Evolutionary conservation across 2,797 vertebrate species (phyloP).

Genomic region (Pantherophis alleghaniensis): DNA sequence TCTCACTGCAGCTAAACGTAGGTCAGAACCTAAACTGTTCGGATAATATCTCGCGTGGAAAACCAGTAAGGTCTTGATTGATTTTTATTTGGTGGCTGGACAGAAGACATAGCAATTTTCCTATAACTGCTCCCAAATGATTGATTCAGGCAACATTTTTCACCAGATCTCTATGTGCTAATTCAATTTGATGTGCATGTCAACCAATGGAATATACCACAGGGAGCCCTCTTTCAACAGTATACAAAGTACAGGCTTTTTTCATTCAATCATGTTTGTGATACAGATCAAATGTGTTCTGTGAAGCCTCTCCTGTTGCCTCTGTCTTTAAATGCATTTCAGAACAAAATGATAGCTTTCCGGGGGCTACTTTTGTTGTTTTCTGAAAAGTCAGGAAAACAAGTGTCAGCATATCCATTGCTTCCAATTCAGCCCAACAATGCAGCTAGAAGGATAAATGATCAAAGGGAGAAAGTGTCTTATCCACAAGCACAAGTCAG

Average conservation of each 20-base stretch:
- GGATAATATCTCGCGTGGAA: conserved; percentile 26
- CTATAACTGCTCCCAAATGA: conserved; percentile 35
- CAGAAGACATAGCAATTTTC: conserved; percentile 49
- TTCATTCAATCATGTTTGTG: conserved; percentile 29
- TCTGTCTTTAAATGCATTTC: conserved; percentile 30
- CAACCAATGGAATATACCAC: conserved; percentile 36
- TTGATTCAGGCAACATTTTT: conserved; percentile 61
- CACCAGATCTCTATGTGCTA: conserved; percentile 54
- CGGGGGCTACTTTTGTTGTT: conserved; percentile 39
- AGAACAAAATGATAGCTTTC: not conserved
- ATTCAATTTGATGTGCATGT: conserved; percentile 60
- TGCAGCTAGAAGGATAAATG: not conserved
- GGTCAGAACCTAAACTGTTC: conserved; percentile 16
- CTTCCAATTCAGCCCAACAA: conserved; percentile 22
- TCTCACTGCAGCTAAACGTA: conserved; percentile 15
- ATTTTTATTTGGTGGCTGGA: conserved; percentile 46
- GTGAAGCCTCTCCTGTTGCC: conserved; percentile 26
- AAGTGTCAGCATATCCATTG: conserved; percentile 17
- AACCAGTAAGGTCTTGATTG: conserved; percentile 37
- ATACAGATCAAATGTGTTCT: conserved; percentile 48
- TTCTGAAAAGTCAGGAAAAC: conserved; percentile 36
- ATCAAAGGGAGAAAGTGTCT: conserved; percentile 6
- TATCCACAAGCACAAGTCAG: not conserved
- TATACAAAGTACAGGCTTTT: conserved; percentile 13
- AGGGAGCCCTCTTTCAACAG: conserved; percentile 37